Percentiles rank a stretch among this genome's conserved stretches.
Conservation (phyloP, 2,113 vertebrate genomes). For the Danio rerio region DNA sequence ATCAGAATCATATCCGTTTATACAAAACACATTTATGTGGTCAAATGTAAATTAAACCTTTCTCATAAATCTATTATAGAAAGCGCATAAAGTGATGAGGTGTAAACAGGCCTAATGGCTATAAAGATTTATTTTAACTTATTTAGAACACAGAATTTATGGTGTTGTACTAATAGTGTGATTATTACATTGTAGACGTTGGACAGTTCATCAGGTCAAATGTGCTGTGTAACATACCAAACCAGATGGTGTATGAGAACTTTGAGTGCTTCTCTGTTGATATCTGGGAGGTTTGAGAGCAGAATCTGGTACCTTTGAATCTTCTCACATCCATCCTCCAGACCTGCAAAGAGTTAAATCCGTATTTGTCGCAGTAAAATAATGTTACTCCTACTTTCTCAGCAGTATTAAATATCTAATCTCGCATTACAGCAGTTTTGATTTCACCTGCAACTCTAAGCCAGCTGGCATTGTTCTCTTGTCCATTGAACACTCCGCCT, state of each 20-base stretch:
- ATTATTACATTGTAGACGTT: neutral
- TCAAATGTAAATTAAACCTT: too few relatives aligned
- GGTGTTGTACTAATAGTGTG: neutral
- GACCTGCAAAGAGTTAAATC: neutral
- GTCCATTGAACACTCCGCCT: constrained; percentile 77
- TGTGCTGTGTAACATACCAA: constrained; percentile 26
- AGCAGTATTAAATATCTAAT: neutral
- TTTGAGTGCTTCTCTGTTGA: constrained; percentile 46
- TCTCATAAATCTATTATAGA: too few relatives aligned
- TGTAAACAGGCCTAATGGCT: too few relatives aligned
- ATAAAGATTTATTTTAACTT: too few relatives aligned
- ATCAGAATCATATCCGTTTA: too few relatives aligned
- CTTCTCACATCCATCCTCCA: constrained; percentile 8
- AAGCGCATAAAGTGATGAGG: too few relatives aligned
- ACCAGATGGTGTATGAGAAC: constrained; percentile 41
- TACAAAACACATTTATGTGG: too few relatives aligned
- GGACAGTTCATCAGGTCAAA: neutral
- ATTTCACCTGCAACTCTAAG: constrained; percentile 26
- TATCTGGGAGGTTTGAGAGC: constrained; percentile 30
- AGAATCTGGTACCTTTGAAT: constrained; percentile 24
- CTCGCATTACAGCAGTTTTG: neutral
- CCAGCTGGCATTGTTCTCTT: constrained; percentile 12
- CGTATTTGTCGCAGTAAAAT: neutral
- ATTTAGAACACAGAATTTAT: too few relatives aligned
- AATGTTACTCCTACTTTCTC: neutral